Evolutionary conservation across 2,113 vertebrate genomes (phyloP).

Genomic region (Fulica atra): DNA sequence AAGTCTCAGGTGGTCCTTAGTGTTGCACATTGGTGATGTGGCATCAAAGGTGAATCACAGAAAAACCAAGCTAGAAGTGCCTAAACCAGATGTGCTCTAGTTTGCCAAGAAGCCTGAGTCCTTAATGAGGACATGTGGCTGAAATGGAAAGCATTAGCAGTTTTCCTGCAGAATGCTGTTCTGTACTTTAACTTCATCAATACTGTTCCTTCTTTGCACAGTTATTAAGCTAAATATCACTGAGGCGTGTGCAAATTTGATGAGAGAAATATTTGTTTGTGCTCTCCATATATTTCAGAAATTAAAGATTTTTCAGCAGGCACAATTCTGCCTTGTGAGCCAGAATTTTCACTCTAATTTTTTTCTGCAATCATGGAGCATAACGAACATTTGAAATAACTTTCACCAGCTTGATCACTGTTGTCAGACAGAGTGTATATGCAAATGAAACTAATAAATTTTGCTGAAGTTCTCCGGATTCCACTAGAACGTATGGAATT

Average conservation of each 20-base stretch:
- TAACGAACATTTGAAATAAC: constrained; percentile 38
- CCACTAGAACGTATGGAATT: constrained; percentile 37
- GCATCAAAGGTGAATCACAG: constrained; percentile 15
- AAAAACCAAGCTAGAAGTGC: background rate
- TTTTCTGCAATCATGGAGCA: constrained; percentile 1
- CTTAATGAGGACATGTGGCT: constrained; percentile 30
- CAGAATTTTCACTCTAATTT: constrained; percentile 35
- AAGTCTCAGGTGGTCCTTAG: background rate
- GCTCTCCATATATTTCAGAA: constrained; percentile 12
- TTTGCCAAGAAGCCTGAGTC: constrained; percentile 21
- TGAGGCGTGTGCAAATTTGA: constrained; percentile 13
- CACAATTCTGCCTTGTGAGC: constrained; percentile 11
- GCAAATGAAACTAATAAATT: constrained; percentile 34
- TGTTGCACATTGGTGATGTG: background rate
- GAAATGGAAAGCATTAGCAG: constrained; percentile 25
- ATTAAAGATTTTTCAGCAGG: constrained; percentile 30
- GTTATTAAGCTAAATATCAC: constrained; percentile 37
- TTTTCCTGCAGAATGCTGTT: constrained; percentile 14
- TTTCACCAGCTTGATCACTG: constrained; percentile 18
- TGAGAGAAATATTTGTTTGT: constrained; percentile 28
- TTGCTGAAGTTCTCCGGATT: constrained; percentile 44
- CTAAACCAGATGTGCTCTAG: constrained; percentile 25
- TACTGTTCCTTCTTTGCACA: background rate
- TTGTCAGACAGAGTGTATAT: constrained; percentile 24
- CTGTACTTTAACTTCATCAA: constrained; percentile 3